These are phyloP conservation scores for Remorina albescens DNA, from an alignment of 2,797 vertebrate species.

Conservation along the genomic window DNA sequence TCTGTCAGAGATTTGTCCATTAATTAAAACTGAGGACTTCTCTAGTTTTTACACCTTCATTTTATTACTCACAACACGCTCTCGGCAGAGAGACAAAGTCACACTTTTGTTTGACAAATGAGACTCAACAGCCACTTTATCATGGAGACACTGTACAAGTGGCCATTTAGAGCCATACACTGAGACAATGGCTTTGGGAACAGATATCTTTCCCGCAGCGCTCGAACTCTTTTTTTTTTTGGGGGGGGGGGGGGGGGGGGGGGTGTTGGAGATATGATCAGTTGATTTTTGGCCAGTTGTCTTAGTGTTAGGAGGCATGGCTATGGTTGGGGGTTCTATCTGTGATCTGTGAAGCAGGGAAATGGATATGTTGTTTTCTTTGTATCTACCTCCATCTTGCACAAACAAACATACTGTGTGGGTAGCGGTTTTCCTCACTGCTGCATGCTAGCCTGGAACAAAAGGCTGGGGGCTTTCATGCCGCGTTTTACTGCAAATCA, in stretches of 20 bases:
- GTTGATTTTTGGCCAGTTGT: constrained; percentile 61
- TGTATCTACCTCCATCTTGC: constrained; percentile 64
- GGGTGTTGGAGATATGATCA: constrained; percentile 71
- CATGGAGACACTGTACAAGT: constrained; percentile 33
- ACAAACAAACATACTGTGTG: constrained; percentile 62
- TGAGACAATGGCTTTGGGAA: constrained; percentile 56
- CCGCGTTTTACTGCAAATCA: constrained; percentile 40
- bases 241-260: constrained; percentile 75
- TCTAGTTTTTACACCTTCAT: constrained; percentile 29
- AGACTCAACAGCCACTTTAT: constrained; percentile 38
- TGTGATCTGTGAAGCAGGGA: constrained; percentile 60
- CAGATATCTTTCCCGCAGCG: constrained; percentile 63
- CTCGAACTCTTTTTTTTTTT: constrained; percentile 62
- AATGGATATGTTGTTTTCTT: constrained; percentile 75
- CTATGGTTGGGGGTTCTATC: constrained; percentile 53
- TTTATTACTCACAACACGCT: constrained; percentile 25
- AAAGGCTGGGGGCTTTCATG: constrained; percentile 40
- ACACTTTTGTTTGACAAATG: constrained; percentile 39
- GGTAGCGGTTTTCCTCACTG: constrained; percentile 46
- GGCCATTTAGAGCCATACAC: constrained; percentile 41
- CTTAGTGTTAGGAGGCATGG: constrained; percentile 59
- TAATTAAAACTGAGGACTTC: background rate
- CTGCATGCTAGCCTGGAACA: constrained; percentile 32
- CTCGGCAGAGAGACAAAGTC: constrained; percentile 37
- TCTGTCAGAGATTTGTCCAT: background rate